These are phyloP conservation scores for Hirtodrosophila histrioides DNA, from an alignment of 2,888 invertebrate genomes.

Conservation along the genomic window DNA sequence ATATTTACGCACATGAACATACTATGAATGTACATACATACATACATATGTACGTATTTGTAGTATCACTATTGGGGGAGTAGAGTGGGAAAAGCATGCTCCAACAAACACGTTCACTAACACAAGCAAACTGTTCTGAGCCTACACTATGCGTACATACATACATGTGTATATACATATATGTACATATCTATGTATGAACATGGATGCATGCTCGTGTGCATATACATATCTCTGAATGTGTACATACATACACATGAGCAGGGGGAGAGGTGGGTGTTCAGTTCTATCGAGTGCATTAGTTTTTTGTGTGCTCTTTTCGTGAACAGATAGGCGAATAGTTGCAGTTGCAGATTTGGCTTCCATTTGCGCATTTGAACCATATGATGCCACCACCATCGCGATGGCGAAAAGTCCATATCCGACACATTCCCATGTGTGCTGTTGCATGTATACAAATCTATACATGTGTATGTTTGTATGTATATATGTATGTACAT, in stretches of 20 bases:
- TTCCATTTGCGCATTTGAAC: conserved; percentile 11
- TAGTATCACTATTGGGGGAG: conserved; percentile 2
- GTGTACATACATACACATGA: neutral
- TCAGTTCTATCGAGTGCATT: conserved; percentile 27
- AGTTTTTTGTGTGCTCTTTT: conserved; percentile 20
- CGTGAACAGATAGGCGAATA: conserved; percentile 13
- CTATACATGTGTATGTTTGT: neutral
- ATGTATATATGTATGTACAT: neutral
- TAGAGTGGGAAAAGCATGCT: neutral
- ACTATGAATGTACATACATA: conserved; percentile 7
- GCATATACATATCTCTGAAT: neutral
- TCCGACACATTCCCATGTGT: conserved; percentile 5
- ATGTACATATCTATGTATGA: no score
- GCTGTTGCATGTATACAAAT: neutral
- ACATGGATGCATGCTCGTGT: no score
- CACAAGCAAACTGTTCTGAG: conserved; percentile 5
- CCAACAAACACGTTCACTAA: conserved; percentile 1
- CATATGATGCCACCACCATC: neutral
- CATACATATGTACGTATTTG: conserved; percentile 1
- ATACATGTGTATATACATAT: no score
- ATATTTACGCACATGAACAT: neutral
- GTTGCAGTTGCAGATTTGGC: conserved; percentile 17
- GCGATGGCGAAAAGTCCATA: neutral
- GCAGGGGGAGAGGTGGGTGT: neutral
- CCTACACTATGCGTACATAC: conserved; percentile 2